phyloP scores from a whole-genome alignment of 2,888 invertebrate species.

The Ophion ventricosus region DNA sequence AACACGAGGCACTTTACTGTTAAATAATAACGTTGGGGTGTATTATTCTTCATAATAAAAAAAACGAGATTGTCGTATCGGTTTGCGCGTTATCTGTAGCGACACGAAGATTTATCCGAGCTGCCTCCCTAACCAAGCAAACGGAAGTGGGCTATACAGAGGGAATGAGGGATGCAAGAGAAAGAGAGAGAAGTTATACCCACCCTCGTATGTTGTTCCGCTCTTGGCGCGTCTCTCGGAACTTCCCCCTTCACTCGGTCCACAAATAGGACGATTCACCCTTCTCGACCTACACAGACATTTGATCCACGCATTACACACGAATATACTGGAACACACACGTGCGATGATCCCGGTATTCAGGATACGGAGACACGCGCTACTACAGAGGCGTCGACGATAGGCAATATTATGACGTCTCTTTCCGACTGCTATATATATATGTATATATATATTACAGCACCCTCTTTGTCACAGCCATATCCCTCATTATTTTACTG shows the following conservation, averaged over 20 bases:
- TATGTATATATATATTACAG: background rate
- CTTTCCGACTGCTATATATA: constrained; percentile 69
- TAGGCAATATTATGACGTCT: constrained; percentile 81
- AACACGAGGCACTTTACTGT: constrained; percentile 24
- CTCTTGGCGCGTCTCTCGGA: constrained; percentile 71
- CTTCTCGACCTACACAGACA: constrained; percentile 31
- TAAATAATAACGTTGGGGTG: background rate
- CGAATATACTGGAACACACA: constrained; percentile 8
- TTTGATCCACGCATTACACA: constrained; percentile 7
- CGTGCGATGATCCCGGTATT: constrained; percentile 48
- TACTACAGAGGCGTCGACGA: constrained; percentile 76
- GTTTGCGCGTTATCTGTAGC: constrained; percentile 59
- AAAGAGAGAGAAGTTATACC: constrained; percentile 72
- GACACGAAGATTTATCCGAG: constrained; percentile 55
- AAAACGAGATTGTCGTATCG: constrained; percentile 50
- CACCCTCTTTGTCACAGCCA: constrained; percentile 61
- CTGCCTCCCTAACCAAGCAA: constrained; percentile 67
- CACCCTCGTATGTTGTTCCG: constrained; percentile 77
- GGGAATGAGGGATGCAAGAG: constrained; percentile 50
- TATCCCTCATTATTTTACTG: constrained; percentile 60
- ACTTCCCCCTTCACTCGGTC: constrained; percentile 46
- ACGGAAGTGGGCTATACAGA: constrained; percentile 73
- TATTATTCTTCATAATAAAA: constrained; percentile 60
- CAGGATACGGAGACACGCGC: constrained; percentile 67
- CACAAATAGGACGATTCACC: constrained; percentile 37